Percentiles rank a stretch among this genome's conserved stretches.
These are phyloP conservation scores for Agelaius tricolor DNA, from an alignment of 2,113 vertebrate genomes.

Conservation along the genomic window DNA sequence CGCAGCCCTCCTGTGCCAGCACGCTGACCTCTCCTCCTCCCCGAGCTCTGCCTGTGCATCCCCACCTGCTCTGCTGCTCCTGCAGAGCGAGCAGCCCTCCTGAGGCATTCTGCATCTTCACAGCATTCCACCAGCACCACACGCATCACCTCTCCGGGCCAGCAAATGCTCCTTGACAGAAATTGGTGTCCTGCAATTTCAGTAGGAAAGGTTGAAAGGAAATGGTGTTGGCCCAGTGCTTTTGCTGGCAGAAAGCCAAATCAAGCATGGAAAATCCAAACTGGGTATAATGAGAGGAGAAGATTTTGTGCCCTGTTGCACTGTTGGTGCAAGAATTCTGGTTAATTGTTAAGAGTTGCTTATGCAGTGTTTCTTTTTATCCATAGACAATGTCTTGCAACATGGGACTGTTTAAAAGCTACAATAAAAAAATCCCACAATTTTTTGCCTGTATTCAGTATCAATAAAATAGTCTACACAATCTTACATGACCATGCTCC, in stretches of 20 bases:
- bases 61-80: background rate
- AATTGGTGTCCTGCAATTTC: background rate
- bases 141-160: background rate
- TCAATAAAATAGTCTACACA: background rate
- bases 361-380: background rate
- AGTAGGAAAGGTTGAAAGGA: background rate
- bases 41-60: fast-evolving
- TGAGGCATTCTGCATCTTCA: background rate
- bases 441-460: background rate
- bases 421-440: background rate
- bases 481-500: background rate
- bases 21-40: background rate
- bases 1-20: background rate
- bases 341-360: slow-evolving; percentile 44
- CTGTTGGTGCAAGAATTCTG: background rate
- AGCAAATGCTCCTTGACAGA: background rate
- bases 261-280: background rate
- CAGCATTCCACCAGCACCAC: background rate
- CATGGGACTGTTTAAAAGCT: background rate
- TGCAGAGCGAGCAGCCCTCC: background rate
- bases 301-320: background rate
- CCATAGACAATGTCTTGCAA: background rate
- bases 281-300: slow-evolving; percentile 53
- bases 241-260: background rate
- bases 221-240: slow-evolving; percentile 26